phyloP scores from a whole-genome alignment of 2,888 invertebrate species.

The Meta bourneti region DNA sequence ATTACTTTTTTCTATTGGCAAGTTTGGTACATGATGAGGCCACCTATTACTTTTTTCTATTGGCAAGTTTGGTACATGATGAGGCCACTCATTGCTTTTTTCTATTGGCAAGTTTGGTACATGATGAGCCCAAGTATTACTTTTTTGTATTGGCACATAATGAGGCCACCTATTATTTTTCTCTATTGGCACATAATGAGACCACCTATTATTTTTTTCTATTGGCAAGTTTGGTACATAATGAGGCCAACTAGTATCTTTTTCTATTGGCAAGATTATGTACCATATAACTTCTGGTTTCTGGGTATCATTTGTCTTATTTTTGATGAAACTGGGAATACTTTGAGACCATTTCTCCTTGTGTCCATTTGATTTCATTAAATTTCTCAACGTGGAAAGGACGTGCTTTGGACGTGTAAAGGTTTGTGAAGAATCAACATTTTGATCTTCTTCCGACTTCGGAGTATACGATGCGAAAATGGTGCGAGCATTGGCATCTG shows the following conservation, averaged over 20 bases:
- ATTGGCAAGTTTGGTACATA: neutral
- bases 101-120: neutral
- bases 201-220: neutral
- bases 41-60: neutral
- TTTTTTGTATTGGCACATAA: neutral
- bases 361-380: neutral
- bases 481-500: neutral
- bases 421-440: neutral
- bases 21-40: neutral
- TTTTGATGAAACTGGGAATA: neutral
- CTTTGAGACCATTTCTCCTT: neutral
- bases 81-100: neutral
- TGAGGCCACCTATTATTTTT: neutral
- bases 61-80: neutral
- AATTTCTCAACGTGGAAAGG: neutral
- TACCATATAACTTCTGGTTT: slow-evolving; percentile 1
- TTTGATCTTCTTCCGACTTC: neutral
- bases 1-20: neutral
- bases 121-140: neutral
- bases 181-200: neutral
- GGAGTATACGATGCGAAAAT: slow-evolving; percentile 4
- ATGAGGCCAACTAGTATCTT: neutral
- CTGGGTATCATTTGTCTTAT: neutral
- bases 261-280: slow-evolving; percentile 20
- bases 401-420: neutral